phyloP scores from a whole-genome alignment of 2,797 vertebrate genomes.

The Aulostomus chinensis region DNA sequence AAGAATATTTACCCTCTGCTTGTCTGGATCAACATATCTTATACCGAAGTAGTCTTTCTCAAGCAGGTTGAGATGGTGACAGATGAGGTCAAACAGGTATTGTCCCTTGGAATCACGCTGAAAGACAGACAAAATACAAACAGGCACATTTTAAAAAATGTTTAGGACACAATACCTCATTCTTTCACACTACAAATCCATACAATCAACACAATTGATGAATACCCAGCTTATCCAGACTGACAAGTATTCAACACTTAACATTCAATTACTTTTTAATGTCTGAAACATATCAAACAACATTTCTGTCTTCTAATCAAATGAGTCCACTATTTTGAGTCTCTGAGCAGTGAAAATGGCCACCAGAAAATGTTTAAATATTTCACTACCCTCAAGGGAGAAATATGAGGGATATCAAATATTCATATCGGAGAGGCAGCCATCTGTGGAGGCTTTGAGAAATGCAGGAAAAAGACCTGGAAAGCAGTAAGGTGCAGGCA shows the following conservation, averaged over 20 bases:
- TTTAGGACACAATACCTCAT: no score
- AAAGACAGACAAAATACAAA: constrained; percentile 35
- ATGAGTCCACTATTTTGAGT: constrained; percentile 16
- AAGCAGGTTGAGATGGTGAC: constrained; percentile 95
- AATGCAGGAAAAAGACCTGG: constrained; percentile 43
- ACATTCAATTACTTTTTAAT: no score
- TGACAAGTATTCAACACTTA: no score
- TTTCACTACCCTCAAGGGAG: constrained; percentile 72
- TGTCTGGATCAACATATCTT: constrained; percentile 95
- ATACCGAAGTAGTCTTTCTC: constrained; percentile 98
- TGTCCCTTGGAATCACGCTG: constrained; percentile 97
- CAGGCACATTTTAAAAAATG: no score
- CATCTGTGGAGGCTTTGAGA: constrained; percentile 69
- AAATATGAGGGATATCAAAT: constrained; percentile 73
- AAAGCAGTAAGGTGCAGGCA: constrained; percentile 29
- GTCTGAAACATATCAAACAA: no score
- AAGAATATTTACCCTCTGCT: constrained; percentile 87
- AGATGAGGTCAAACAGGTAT: constrained; percentile 95
- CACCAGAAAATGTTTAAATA: constrained; percentile 73
- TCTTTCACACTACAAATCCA: no score
- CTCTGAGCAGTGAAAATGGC: constrained; percentile 44
- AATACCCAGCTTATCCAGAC: no score
- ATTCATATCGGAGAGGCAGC: constrained; percentile 71
- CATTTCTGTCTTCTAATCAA: no score
- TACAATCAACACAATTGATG: no score